Evolutionary conservation across 2,113 vertebrate species (phyloP).

Genomic region (Dipodomys stephensi): DNA sequence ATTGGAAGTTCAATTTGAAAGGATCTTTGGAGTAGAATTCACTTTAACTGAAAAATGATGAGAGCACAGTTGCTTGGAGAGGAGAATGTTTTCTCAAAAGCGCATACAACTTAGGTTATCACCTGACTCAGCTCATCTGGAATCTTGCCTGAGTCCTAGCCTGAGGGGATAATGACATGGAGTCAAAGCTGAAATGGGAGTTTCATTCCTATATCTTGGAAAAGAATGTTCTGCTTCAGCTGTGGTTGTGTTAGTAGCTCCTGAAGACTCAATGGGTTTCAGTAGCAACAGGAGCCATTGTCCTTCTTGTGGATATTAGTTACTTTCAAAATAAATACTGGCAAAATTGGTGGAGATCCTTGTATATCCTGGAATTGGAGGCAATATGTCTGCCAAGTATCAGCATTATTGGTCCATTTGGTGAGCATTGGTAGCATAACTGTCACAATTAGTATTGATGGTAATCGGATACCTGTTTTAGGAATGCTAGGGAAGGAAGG

Average conservation of each 20-base stretch:
- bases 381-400: not conserved
- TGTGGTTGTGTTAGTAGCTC: not conserved
- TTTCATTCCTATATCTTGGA: not conserved
- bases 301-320: not conserved
- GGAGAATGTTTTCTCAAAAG: not conserved
- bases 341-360: not conserved
- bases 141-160: conserved; percentile 16
- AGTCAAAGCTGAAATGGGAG: conserved; percentile 12
- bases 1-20: not conserved
- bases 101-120: not conserved
- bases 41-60: not conserved
- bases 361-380: not conserved
- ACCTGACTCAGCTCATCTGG: not conserved
- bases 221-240: not conserved
- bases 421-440: not conserved
- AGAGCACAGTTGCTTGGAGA: not conserved
- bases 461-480: not conserved
- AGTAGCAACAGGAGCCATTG: not conserved
- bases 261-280: not conserved
- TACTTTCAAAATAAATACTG: not conserved
- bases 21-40: not conserved
- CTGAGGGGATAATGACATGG: not conserved
- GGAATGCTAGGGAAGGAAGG: not conserved
- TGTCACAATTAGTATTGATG: not conserved
- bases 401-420: not conserved